Evolutionary conservation across 2,888 invertebrate species (phyloP), one percentile per base, ranked within the genome.

Genomic region (Mesodorylaimus sp.): DNA sequence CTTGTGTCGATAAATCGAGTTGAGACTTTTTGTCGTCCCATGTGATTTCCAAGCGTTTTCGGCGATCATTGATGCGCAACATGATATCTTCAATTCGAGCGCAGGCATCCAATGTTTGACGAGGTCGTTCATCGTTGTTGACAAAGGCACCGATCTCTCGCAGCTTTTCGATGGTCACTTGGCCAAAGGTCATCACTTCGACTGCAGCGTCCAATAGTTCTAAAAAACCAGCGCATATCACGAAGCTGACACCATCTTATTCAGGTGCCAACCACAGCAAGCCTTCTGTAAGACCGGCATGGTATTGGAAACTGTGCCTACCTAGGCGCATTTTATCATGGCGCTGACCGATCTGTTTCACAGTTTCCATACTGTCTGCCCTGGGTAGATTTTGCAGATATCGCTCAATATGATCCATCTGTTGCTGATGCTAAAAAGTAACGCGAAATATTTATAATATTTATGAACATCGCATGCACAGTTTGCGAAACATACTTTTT

Each of bases 151-250:
- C 79, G 57, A 84, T 74, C 65, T 81, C 79, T 60, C 78, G 77
- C 55, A 86, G 71, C 61, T 78, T 76, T 46, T 78, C 79, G 59
- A 86, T 71, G 54, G 85, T 71, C 48, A 75, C 73, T 64, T 82
- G 81, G 45, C 85, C 85, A 56, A 81, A 77, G 62, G 82, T 81
- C 45, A 86, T 71, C 2, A 84, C 80, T n/a, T 75, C 74, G 77
- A 83, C 81, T 2, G 84, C 75, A 3, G 79, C 73, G 56, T 83
- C 83, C 51, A 85, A 70, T 66, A 84, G 77, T 53, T 66, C 72
- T 71, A 57, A 5, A 58, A 5, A 19, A 13, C 16, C 32, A 10
- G 32, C 10, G 10, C 16, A 13, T 32, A 32, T 32, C 16, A 32
- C 32, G 16, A 32, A 32, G 10, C 10, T 32, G n/a, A n/a, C n/a